These are phyloP conservation scores for Rotaria magnacalcarata DNA, from an alignment of 2,888 invertebrate species.

Conservation along the genomic window DNA sequence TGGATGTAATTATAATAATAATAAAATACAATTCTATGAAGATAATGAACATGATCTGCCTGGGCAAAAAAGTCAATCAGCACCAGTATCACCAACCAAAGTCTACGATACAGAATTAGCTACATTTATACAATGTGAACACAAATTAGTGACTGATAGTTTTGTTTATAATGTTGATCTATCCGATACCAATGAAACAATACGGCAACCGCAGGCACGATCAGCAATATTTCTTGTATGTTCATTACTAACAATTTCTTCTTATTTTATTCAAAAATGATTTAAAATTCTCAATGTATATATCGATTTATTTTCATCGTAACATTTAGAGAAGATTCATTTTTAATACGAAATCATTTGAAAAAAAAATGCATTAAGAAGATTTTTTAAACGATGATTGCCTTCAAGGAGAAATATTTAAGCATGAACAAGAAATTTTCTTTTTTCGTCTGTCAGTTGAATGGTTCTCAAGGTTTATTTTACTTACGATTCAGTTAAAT, in stretches of 20 bases:
- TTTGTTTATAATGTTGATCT: constrained; percentile 27
- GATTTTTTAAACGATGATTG: no score
- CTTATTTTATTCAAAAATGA: background rate
- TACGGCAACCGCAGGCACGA: background rate
- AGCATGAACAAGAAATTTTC: no score
- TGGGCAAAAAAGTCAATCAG: background rate
- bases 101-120: constrained; percentile 4
- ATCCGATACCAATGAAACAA: background rate
- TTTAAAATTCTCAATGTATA: no score
- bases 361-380: no score
- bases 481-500: no score
- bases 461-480: no score
- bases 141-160: background rate
- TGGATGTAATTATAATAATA: background rate
- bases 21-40: background rate
- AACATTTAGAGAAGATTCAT: no score
- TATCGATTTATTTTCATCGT: no score
- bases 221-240: background rate
- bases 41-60: background rate
- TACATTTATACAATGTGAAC: constrained; percentile 27
- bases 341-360: no score
- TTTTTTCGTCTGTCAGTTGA: no score
- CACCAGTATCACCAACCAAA: background rate
- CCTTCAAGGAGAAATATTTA: no score
- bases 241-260: background rate